Base-by-base conservation (phyloP, 1,140 invertebrate genomes). In the Sipha flava region DNA sequence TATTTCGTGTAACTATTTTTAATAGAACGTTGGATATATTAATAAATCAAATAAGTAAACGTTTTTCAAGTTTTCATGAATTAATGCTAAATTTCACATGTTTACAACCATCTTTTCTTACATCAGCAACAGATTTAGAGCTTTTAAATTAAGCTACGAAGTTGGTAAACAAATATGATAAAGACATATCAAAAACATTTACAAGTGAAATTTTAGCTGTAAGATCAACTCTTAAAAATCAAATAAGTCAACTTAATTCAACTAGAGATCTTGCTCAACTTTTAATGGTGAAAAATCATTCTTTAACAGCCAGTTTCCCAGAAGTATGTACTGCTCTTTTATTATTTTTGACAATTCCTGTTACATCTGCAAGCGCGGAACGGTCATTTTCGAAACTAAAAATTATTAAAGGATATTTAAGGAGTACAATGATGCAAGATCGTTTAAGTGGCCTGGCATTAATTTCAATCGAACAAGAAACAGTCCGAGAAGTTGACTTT, bases 251-350 rank as follows among this genome's bases (percentile, higher is more conserved):
- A 66, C 37, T 66, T 43, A 34, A 12, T 62, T 62, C 14, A 34
- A 62, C 18, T 6, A 62, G 29, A 62, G 57, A 62, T 62, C 29
- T 93, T 26, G 52, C 52, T 54, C 52, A 26, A 12, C n/a, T 49
- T 49, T 49, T 49, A 6, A 54, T 54, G 52, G 52, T 54, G n/a
- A 54, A 26, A 54, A 26, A 54, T 54, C 52, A 54, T 23, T 54
- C 10, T 54, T 54, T 54, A 54, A 54, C 52, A 26, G 52, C 0
- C 4, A 54, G 52, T 54, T 84, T 83, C 88, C 87, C 80, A 86
- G 86, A 66, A 84, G 85, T 72, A 86, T 85, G 0, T 86, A 86
- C 57, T 87, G 86, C 85, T 93, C 95, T 86, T 97, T 95, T 0
- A 94, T 96, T 80, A 95, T 91, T 66, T 66, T 66, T 31, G 29